A percentile compares a stretch with the other conserved stretches of the same genome.
phyloP scores from a whole-genome alignment of 2,113 vertebrate species.

The Notothenia coriiceps region DNA sequence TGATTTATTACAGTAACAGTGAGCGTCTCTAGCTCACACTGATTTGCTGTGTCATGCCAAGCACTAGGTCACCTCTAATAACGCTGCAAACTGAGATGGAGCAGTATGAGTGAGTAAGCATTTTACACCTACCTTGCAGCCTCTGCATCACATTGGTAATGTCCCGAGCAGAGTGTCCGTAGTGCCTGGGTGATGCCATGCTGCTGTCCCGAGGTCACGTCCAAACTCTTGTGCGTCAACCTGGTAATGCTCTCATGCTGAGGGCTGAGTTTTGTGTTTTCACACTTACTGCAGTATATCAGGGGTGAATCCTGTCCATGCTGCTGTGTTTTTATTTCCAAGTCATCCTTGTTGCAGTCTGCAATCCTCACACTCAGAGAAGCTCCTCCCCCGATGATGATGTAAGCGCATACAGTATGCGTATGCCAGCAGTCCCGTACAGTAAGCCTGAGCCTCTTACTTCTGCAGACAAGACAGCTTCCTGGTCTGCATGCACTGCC shows the following conservation, averaged over 20 bases:
- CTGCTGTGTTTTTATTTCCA: constrained; percentile 49
- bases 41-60: constrained; percentile 78
- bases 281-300: constrained; percentile 39
- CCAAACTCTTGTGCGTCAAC: constrained; percentile 39
- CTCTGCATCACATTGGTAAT: constrained; percentile 96
- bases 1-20: constrained; percentile 10
- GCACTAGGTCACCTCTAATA: constrained; percentile 79
- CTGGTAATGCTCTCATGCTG: constrained; percentile 31
- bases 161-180: constrained; percentile 85
- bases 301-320: constrained; percentile 42
- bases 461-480: constrained; percentile 65
- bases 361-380: constrained; percentile 66
- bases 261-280: constrained; percentile 35
- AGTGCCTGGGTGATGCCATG: constrained; percentile 90
- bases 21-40: constrained; percentile 24
- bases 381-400: constrained; percentile 73
- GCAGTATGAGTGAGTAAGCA: constrained; percentile 76
- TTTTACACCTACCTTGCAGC: constrained; percentile 91
- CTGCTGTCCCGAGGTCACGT: constrained; percentile 52
- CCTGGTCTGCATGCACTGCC: constrained; percentile 53
- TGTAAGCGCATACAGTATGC: constrained; percentile 66
- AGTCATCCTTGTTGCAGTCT: constrained; percentile 71
- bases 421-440: constrained; percentile 23
- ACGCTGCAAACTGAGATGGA: constrained; percentile 56
- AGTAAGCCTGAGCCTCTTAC: constrained; percentile 45